Evolutionary conservation across 2,888 invertebrate species (phyloP).

Genomic region (Campoplex nolae): DNA sequence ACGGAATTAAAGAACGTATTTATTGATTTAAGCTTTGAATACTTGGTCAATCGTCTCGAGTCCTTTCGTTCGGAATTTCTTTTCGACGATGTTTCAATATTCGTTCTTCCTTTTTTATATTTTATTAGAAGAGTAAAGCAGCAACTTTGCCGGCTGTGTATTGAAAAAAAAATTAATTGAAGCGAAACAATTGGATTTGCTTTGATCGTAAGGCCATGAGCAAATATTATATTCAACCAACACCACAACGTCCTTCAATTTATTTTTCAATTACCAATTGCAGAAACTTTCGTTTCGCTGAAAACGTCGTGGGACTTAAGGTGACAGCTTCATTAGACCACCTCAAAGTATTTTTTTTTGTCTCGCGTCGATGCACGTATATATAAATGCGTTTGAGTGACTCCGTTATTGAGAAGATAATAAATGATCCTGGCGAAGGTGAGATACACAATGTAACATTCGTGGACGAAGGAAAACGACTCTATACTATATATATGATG

Average conservation of each 20-base stretch:
- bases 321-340: constrained; percentile 1
- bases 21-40: constrained; percentile 35
- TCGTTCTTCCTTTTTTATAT: no score
- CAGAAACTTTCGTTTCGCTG: neutral
- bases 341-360: constrained; percentile 2
- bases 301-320: neutral
- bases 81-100: neutral
- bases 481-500: constrained; percentile 19
- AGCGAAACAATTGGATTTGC: neutral
- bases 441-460: constrained; percentile 29
- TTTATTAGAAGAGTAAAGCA: no score
- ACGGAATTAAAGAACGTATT: constrained; percentile 8
- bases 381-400: constrained; percentile 32
- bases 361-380: neutral
- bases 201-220: no score
- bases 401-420: constrained; percentile 52
- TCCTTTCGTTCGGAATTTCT: neutral
- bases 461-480: constrained; percentile 17
- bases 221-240: neutral
- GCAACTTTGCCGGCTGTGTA: no score
- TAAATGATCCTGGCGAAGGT: constrained; percentile 53
- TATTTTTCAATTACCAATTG: neutral
- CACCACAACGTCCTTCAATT: neutral
- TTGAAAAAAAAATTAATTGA: no score
- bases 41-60: neutral